These are phyloP conservation scores for Hexactinellida sp. DNA, from an alignment of 37 sponge, comb jelly and placozoan genomes.

Conservation along the genomic window DNA sequence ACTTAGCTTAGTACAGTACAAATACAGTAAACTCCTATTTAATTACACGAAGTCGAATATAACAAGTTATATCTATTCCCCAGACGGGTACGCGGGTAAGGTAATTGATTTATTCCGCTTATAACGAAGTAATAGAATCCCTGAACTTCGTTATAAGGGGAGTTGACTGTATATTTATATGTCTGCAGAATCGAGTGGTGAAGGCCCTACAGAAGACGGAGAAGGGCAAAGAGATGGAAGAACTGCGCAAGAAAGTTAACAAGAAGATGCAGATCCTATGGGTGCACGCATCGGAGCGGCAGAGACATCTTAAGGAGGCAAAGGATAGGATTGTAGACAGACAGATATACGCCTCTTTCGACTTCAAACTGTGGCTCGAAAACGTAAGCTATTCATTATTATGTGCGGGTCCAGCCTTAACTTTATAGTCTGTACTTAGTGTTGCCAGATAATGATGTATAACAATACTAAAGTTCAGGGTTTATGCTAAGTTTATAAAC, in stretches of 20 bases:
- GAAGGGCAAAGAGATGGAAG: slow-evolving; percentile 12
- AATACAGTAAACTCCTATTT: too few relatives aligned
- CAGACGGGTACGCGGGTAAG: too few relatives aligned
- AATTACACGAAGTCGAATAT: too few relatives aligned
- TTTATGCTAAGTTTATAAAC: background rate
- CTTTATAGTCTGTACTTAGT: too few relatives aligned
- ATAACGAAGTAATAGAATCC: too few relatives aligned
- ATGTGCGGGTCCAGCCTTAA: too few relatives aligned
- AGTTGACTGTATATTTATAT: background rate
- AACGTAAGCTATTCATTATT: background rate
- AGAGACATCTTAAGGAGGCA: background rate
- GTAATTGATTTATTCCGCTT: too few relatives aligned
- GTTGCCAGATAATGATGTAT: background rate
- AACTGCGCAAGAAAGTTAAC: background rate
- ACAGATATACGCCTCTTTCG: background rate
- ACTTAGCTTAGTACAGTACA: too few relatives aligned
- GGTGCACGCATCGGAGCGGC: background rate
- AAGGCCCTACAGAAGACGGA: background rate
- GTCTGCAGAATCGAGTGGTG: background rate
- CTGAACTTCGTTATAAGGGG: too few relatives aligned
- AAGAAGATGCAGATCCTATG: background rate
- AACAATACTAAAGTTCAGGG: background rate
- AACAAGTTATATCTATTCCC: too few relatives aligned
- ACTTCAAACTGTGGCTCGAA: background rate
- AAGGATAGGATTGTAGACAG: background rate